phyloP scores from a whole-genome alignment of 2,797 vertebrate genomes.

The Clamator glandarius region DNA sequence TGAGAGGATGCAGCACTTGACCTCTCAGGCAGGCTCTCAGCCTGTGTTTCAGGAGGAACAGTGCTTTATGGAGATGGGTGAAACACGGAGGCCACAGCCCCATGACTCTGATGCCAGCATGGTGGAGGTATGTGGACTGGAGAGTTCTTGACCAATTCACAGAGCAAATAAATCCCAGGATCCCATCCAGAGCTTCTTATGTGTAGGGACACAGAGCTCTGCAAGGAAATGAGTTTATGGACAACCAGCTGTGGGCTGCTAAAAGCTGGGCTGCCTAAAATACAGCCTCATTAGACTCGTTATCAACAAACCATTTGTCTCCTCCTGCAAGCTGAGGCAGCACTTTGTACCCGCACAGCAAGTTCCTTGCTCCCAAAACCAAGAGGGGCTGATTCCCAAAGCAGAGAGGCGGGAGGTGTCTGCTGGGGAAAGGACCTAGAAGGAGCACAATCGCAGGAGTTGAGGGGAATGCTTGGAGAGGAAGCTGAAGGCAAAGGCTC shows the following conservation, averaged over 20 bases:
- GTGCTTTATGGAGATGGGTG: background rate
- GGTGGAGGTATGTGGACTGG: background rate
- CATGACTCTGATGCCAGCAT: background rate
- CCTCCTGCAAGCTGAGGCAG: slow-evolving; percentile 13
- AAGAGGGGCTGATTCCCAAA: background rate
- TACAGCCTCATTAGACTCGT: slow-evolving; percentile 8
- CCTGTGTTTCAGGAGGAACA: background rate
- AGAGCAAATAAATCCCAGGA: slow-evolving; percentile 14
- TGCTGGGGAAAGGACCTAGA: background rate
- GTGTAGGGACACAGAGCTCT: background rate
- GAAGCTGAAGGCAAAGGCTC: background rate
- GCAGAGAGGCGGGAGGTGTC: background rate
- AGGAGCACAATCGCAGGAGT: background rate
- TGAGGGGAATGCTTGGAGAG: background rate
- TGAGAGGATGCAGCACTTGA: background rate
- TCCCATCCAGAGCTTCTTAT: slow-evolving; percentile 1
- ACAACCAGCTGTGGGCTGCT: slow-evolving; percentile 14
- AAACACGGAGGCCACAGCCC: background rate
- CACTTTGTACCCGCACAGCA: background rate
- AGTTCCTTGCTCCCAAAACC: background rate
- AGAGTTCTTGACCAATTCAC: background rate
- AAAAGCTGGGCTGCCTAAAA: slow-evolving; percentile 25
- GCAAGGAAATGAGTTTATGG: background rate
- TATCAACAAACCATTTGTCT: slow-evolving; percentile 5
- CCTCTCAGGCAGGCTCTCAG: background rate